These are phyloP conservation scores for Scaeva pyrastri DNA, from an alignment of 2,888 invertebrate genomes.

Conservation along the genomic window DNA sequence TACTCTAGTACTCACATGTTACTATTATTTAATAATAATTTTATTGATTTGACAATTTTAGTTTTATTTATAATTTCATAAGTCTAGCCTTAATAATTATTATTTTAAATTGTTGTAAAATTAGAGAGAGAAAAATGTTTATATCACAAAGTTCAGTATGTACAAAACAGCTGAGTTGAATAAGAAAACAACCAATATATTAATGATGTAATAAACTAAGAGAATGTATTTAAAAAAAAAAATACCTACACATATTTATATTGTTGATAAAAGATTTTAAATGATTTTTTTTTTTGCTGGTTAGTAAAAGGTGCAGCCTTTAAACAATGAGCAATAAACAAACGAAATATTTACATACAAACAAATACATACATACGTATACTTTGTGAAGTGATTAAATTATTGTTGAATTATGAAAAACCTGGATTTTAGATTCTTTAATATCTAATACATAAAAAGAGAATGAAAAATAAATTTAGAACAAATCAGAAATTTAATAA, in stretches of 20 bases:
- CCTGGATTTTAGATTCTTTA: conserved; percentile 27
- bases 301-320: conserved; percentile 31
- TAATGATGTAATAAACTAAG: conserved; percentile 24
- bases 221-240: conserved; percentile 9
- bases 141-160: conserved; percentile 44
- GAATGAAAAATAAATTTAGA: background rate
- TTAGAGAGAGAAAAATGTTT: conserved; percentile 38
- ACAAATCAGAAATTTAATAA: conserved; percentile 3
- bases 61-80: conserved; percentile 52
- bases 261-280: background rate
- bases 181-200: background rate
- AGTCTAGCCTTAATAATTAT: conserved; percentile 59
- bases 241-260: conserved; percentile 24
- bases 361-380: conserved; percentile 12
- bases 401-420: conserved; percentile 19
- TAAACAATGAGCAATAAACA: conserved; percentile 52
- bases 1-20: conserved; percentile 69
- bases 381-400: conserved; percentile 52
- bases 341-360: background rate
- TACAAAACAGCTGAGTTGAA: background rate
- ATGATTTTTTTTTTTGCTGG: background rate
- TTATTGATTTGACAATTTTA: conserved; percentile 60
- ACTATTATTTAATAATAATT: conserved; percentile 68
- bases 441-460: conserved; percentile 5
- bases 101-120: conserved; percentile 37